A percentile compares a stretch with the other conserved stretches of the same genome.
These are phyloP conservation scores for Epinotia brunnichana DNA, from an alignment of 2,888 invertebrate species.

Conservation along the genomic window DNA sequence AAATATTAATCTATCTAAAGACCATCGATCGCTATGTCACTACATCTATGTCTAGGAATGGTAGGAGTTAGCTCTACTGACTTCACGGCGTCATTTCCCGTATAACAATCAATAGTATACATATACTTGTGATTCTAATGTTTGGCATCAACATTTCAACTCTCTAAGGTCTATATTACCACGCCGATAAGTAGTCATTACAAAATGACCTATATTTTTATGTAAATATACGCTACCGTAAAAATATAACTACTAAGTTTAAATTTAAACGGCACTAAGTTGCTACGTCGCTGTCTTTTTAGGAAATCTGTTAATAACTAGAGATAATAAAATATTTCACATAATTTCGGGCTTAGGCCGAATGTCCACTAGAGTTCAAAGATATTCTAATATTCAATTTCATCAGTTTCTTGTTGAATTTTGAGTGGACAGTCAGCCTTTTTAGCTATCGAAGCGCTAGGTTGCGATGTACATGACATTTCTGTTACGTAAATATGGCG, in stretches of 20 bases:
- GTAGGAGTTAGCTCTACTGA: constrained; percentile 59
- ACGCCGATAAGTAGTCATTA: constrained; percentile 10
- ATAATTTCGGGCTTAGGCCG: constrained; percentile 48
- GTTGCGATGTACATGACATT: neutral
- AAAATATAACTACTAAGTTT: constrained; percentile 52
- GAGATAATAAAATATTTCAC: constrained; percentile 51
- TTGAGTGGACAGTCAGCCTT: constrained; percentile 13
- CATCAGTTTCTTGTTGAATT: neutral
- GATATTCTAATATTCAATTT: neutral
- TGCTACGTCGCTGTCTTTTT: constrained; percentile 66
- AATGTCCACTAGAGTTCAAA: constrained; percentile 1
- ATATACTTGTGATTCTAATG: constrained; percentile 16
- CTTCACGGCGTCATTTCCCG: constrained; percentile 46
- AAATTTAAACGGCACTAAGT: constrained; percentile 57
- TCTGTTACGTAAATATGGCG: constrained; percentile 31
- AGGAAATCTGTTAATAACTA: constrained; percentile 60
- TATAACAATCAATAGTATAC: neutral
- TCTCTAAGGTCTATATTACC: constrained; percentile 13
- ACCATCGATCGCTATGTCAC: constrained; percentile 53
- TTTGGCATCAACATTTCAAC: constrained; percentile 19
- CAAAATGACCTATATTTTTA: constrained; percentile 35
- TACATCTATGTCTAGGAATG: constrained; percentile 55
- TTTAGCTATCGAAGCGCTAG: constrained; percentile 45
- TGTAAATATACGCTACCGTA: constrained; percentile 46
- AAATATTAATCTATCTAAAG: constrained; percentile 51